These are phyloP conservation scores for Parauchenoglanis punctatus DNA, from an alignment of 2,797 vertebrate genomes.

Conservation along the genomic window DNA sequence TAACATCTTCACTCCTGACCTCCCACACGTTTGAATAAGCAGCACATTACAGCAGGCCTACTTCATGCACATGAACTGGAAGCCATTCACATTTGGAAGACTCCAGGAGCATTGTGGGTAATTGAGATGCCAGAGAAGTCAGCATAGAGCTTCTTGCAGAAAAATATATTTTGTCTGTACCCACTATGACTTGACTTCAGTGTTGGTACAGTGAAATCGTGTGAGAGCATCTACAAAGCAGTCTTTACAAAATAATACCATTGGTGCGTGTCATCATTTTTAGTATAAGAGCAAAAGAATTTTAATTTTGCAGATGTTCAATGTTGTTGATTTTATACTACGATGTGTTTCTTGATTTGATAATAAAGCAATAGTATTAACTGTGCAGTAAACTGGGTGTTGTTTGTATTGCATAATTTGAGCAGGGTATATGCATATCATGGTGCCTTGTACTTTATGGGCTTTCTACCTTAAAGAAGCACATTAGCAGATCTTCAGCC, in stretches of 20 bases:
- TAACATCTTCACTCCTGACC: constrained; percentile 84
- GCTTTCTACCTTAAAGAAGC: neutral
- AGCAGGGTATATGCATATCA: too few relatives aligned
- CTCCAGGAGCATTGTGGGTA: constrained; percentile 44
- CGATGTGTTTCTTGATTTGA: neutral
- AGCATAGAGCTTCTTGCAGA: constrained; percentile 32
- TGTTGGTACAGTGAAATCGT: neutral
- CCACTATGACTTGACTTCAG: constrained; percentile 21
- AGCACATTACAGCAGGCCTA: constrained; percentile 57
- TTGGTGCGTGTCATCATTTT: neutral
- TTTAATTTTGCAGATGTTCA: neutral
- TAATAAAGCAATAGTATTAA: neutral
- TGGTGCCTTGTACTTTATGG: neutral
- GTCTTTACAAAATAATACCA: neutral
- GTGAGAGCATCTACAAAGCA: neutral
- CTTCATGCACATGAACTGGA: constrained; percentile 41
- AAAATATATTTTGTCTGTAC: constrained; percentile 30
- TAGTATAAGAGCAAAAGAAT: neutral
- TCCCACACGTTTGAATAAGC: constrained; percentile 64
- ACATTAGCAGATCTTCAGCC: neutral
- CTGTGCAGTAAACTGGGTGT: neutral
- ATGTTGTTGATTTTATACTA: neutral
- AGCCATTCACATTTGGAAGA: constrained; percentile 44
- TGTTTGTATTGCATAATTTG: neutral
- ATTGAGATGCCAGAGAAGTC: constrained; percentile 50